Evolutionary conservation across 2,888 invertebrate species (phyloP), one percentile per base, ranked within the genome.

Genomic region (Iselma pallidipennis): DNA sequence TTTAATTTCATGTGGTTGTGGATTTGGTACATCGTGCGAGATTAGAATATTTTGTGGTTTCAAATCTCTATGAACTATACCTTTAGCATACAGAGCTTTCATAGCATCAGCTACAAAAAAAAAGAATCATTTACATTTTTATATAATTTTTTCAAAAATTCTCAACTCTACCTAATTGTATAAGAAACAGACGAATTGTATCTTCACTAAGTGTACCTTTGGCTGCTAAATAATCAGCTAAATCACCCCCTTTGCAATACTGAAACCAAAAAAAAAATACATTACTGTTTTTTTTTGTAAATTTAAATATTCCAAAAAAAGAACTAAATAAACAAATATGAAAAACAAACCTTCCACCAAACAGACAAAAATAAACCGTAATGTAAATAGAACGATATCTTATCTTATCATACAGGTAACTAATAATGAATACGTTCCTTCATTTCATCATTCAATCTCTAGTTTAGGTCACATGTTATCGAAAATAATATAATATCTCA

Each of bases 11-110:
- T 88, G 85, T 9, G 94, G 92, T 59, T 90, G 88, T 16, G 91
- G 89, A 74, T 88, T 87, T 37, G 85, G 85, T 81, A 90, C 85
- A 82, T 81, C 89, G 82, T 96, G 94, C 76, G 96, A 95, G 69
- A 99, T 87, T 66, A 99, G 85, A 79, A 99, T 98, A 84, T 99
- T 99, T 85, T 99, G 99, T 52, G 99, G 99, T 83, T 99, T 99
- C 79, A 99, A 87, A 85, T 99, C 99, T 74, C 99, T 88, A 83
- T 99, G 99, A 63, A 99, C 96, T 77, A 99, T 96, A 73, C 96
- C 98, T 85, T 98, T 98, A 71, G 91, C 94, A 84, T 96, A 94
- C 71, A 99, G 87, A 52, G 98, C 98, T 80, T 93, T 91, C 95
- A 99, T 96, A 63, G 99, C 98, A 75, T 93, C 96, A 73, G 98